These are phyloP conservation scores for Acanthochromis polyacanthus DNA, from an alignment of 2,113 vertebrate species.

Conservation along the genomic window DNA sequence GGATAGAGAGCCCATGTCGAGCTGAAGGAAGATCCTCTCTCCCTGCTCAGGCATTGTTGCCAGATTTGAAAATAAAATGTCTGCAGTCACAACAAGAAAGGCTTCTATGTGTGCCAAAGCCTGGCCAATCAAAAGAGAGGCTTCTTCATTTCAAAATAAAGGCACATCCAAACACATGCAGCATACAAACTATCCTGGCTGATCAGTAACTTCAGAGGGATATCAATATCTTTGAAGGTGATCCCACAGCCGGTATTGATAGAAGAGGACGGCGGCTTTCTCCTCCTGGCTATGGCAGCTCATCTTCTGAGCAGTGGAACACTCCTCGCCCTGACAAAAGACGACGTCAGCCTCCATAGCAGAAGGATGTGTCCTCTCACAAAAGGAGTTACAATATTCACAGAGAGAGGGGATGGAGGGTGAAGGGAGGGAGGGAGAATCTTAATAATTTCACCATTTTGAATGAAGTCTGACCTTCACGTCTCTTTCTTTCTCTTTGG, in stretches of 20 bases:
- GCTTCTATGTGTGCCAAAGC: slow-evolving; percentile 26
- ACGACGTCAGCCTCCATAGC: slow-evolving; percentile 66
- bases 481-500: slow-evolving; percentile 57
- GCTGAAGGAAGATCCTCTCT: slow-evolving; percentile 52
- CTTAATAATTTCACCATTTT: slow-evolving; percentile 78
- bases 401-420: slow-evolving; percentile 17
- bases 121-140: slow-evolving; percentile 28
- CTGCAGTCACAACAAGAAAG: slow-evolving; percentile 38
- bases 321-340: slow-evolving; percentile 65
- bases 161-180: not conserved
- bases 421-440: slow-evolving; percentile 45
- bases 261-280: slow-evolving; percentile 50
- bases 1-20: slow-evolving; percentile 56
- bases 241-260: slow-evolving; percentile 53
- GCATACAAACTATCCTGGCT: not conserved
- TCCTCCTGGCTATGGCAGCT: slow-evolving; percentile 62
- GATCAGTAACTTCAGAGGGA: slow-evolving; percentile 23
- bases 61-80: slow-evolving; percentile 66
- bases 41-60: slow-evolving; percentile 35
- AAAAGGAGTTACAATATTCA: slow-evolving; percentile 70
- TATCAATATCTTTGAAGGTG: slow-evolving; percentile 43
- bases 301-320: slow-evolving; percentile 64
- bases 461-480: slow-evolving; percentile 80
- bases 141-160: slow-evolving; percentile 27
- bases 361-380: slow-evolving; percentile 72